Evolutionary conservation across 2,113 vertebrate species (phyloP).

Genomic region (Lates calcarifer): DNA sequence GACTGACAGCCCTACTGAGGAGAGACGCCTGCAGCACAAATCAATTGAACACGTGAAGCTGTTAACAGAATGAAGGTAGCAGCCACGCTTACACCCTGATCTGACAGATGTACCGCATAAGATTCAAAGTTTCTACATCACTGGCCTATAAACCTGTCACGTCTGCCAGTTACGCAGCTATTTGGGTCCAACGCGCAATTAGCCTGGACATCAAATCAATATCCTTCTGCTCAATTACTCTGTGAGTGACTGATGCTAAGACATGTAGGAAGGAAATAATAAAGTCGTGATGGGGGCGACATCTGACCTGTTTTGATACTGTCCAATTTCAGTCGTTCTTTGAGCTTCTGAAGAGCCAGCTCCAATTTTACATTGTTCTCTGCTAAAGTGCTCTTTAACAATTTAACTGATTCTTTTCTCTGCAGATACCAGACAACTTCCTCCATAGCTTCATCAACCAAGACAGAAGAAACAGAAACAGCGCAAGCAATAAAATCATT

Average conservation of each 20-base stretch:
- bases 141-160: slow-evolving; percentile 51
- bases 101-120: slow-evolving; percentile 55
- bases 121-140: slow-evolving; percentile 45
- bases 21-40: slow-evolving; percentile 59
- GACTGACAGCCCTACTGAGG: slow-evolving; percentile 10
- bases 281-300: slow-evolving; percentile 44
- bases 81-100: slow-evolving; percentile 5
- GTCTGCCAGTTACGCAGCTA: slow-evolving; percentile 19
- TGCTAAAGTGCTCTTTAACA: slow-evolving; percentile 25
- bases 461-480: slow-evolving; percentile 16
- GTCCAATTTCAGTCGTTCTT: slow-evolving; percentile 2
- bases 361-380: slow-evolving; percentile 66
- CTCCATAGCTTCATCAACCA: neutral
- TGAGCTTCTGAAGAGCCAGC: slow-evolving; percentile 24
- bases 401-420: slow-evolving; percentile 60
- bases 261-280: slow-evolving; percentile 56
- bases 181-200: slow-evolving; percentile 51
- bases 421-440: slow-evolving; percentile 6
- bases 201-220: slow-evolving; percentile 67
- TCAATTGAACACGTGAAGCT: slow-evolving; percentile 54
- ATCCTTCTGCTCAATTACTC: slow-evolving; percentile 55
- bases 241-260: slow-evolving; percentile 23
- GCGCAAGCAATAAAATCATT: neutral
- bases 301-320: slow-evolving; percentile 48
- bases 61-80: slow-evolving; percentile 27